phyloP scores from a whole-genome alignment of 2,797 vertebrate species.

The Sternotherus odoratus region DNA sequence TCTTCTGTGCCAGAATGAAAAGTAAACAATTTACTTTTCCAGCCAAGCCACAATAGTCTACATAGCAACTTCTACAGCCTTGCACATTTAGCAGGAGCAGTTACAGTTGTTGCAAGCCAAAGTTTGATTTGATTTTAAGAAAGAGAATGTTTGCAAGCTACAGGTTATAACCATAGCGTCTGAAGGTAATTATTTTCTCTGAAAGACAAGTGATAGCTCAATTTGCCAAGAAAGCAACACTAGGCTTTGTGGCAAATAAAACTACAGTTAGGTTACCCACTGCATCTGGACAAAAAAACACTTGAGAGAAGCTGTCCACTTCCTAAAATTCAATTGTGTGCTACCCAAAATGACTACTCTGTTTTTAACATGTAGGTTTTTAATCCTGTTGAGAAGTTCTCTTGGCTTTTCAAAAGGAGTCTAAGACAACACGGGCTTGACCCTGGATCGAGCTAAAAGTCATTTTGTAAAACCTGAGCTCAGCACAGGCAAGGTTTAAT shows the following conservation, averaged over 20 bases:
- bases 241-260: fast-evolving
- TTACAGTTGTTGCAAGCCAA: not conserved
- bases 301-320: no score
- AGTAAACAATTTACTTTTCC: not conserved
- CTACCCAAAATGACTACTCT: not conserved
- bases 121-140: not conserved
- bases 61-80: not conserved
- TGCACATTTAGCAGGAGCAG: not conserved
- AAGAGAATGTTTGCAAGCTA: not conserved
- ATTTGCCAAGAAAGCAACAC: not conserved
- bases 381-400: not conserved
- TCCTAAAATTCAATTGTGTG: no score
- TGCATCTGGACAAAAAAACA: not conserved
- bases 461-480: conserved; percentile 2
- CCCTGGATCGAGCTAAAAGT: conserved; percentile 14
- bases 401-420: conserved; percentile 32
- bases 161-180: not conserved
- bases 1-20: not conserved
- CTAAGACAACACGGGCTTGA: conserved; percentile 29
- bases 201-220: not conserved
- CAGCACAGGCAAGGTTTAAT: not conserved
- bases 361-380: conserved; percentile 1
- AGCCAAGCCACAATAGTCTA: not conserved
- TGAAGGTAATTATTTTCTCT: not conserved
- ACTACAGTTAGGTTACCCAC: not conserved